phyloP scores from a whole-genome alignment of 2,888 invertebrate genomes.

The Drosophila rubida region DNA sequence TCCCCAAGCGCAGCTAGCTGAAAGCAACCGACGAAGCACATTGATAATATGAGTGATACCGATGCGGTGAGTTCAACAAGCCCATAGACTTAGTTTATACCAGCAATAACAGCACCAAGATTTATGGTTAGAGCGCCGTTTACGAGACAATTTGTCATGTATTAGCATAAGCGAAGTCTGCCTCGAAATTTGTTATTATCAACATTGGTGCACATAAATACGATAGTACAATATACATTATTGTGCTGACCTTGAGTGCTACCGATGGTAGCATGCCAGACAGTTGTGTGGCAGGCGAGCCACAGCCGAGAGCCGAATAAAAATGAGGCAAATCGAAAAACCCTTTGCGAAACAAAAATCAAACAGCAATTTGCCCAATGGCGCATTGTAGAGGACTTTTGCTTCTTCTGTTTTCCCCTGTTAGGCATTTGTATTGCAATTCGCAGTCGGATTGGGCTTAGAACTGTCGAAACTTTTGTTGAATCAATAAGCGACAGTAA shows the following conservation, averaged over 20 bases:
- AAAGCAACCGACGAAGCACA: slow-evolving; percentile 12
- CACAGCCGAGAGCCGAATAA: not conserved
- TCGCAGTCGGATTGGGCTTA: slow-evolving; percentile 44
- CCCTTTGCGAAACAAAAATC: slow-evolving; percentile 69
- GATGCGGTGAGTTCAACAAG: slow-evolving; percentile 72
- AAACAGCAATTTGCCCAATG: slow-evolving; percentile 67
- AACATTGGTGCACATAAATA: slow-evolving; percentile 24
- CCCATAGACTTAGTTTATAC: too few species aligned
- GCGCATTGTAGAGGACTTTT: slow-evolving; percentile 40
- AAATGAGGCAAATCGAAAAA: slow-evolving; percentile 38
- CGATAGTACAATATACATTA: slow-evolving; percentile 3
- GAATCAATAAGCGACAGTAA: slow-evolving; percentile 84
- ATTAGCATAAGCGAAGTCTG: slow-evolving; percentile 56
- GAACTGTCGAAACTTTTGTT: slow-evolving; percentile 82
- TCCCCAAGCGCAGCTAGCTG: slow-evolving; percentile 2
- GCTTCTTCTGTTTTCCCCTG: not conserved
- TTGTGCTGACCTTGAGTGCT: slow-evolving; percentile 57
- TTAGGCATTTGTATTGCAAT: slow-evolving; percentile 4
- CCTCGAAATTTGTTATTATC: slow-evolving; percentile 20
- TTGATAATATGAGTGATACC: slow-evolving; percentile 68
- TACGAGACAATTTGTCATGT: slow-evolving; percentile 34
- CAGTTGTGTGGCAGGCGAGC: slow-evolving; percentile 35
- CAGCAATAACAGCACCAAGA: slow-evolving; percentile 23
- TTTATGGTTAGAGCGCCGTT: slow-evolving; percentile 44
- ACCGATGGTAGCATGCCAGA: slow-evolving; percentile 31